Conservation (phyloP, 2,888 invertebrate species). For the Metopia argyrocephala region DNA sequence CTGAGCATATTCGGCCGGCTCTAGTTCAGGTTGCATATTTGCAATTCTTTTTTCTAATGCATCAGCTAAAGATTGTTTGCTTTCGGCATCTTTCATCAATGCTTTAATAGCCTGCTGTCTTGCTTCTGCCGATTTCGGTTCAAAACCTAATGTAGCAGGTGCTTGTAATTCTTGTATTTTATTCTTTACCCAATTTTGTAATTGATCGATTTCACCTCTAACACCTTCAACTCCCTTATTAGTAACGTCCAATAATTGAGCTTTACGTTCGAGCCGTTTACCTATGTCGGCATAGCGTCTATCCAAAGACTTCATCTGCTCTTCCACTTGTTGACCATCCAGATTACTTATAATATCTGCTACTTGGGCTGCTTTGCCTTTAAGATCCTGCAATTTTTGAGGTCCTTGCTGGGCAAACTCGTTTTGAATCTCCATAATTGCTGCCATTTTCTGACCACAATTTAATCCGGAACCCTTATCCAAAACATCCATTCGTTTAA, state of each 20-base stretch:
- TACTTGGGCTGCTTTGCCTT: constrained; percentile 84
- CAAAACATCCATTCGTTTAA: constrained; percentile 88
- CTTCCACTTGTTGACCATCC: constrained; percentile 94
- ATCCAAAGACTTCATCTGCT: constrained; percentile 91
- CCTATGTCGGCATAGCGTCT: constrained; percentile 90
- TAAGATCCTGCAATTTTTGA: constrained; percentile 85
- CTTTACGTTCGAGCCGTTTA: constrained; percentile 90
- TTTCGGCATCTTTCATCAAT: constrained; percentile 89
- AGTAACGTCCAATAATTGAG: constrained; percentile 90
- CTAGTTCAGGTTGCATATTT: constrained; percentile 91
- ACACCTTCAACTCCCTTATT: constrained; percentile 90
- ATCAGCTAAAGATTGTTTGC: constrained; percentile 89
- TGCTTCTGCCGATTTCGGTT: constrained; percentile 87
- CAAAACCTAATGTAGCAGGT: constrained; percentile 86
- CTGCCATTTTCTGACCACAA: constrained; percentile 88
- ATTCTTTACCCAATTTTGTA: constrained; percentile 88
- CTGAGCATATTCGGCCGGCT: constrained; percentile 89
- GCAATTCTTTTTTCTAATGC: constrained; percentile 90
- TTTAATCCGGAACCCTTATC: constrained; percentile 91
- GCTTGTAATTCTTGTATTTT: constrained; percentile 84
- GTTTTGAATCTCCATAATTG: constrained; percentile 84
- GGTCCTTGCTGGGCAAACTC: constrained; percentile 88
- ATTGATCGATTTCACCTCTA: constrained; percentile 87
- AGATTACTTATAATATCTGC: constrained; percentile 90
- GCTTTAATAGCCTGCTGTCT: constrained; percentile 85